These are phyloP conservation scores for Penelope pileata DNA, from an alignment of 2,113 vertebrate genomes.

Conservation along the genomic window DNA sequence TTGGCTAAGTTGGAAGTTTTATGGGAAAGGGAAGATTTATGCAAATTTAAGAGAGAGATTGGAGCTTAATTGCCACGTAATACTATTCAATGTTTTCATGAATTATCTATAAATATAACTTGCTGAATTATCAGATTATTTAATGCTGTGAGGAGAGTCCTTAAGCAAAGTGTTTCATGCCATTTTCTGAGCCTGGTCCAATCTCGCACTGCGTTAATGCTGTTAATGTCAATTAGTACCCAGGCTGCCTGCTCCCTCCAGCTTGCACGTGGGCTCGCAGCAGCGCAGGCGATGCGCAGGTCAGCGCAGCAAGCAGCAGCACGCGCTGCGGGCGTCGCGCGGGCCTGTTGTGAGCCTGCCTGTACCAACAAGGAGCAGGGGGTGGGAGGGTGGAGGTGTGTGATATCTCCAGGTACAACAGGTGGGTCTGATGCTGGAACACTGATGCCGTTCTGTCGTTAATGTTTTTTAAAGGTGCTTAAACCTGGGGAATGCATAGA, in stretches of 20 bases:
- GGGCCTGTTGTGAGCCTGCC: neutral
- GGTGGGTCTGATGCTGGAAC: neutral
- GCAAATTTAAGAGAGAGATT: neutral
- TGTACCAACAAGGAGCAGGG: fast-evolving
- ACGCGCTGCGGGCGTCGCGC: fast-evolving
- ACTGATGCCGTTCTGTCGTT: neutral
- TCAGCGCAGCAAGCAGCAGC: neutral
- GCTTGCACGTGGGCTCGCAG: neutral
- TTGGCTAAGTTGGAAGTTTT: neutral
- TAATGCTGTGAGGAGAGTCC: neutral
- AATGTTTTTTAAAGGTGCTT: neutral
- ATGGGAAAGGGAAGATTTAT: neutral
- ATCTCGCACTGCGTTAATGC: fast-evolving
- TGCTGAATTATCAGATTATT: neutral
- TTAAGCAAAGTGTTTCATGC: neutral
- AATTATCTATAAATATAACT: neutral
- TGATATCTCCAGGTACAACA: neutral
- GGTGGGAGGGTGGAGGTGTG: neutral
- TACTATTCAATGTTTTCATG: neutral
- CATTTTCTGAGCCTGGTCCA: neutral
- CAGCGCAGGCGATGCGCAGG: neutral
- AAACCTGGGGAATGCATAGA: neutral
- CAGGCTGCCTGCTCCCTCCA: neutral
- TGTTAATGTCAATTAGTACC: fast-evolving
- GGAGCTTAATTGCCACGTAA: neutral